Evolutionary conservation across 2,113 vertebrate genomes (phyloP).

Genomic region (Grallaria varia): DNA sequence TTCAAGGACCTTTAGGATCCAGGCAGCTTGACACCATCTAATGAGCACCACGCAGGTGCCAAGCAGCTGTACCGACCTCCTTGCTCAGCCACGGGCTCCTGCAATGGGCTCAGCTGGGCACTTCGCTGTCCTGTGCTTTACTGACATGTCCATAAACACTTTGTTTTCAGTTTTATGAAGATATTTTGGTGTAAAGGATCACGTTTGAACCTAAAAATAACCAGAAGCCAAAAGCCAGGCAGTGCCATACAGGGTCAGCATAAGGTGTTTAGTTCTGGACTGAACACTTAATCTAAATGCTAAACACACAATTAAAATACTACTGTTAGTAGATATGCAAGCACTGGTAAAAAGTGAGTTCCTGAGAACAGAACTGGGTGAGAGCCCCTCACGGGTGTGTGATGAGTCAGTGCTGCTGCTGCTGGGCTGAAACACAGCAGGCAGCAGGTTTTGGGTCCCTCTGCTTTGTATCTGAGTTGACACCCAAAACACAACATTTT

Average conservation of each 20-base stretch:
- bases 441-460: fast-evolving
- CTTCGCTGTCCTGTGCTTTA: background rate
- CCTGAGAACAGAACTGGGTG: background rate
- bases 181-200: background rate
- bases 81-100: background rate
- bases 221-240: background rate
- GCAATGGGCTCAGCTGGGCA: background rate
- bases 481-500: background rate
- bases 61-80: background rate
- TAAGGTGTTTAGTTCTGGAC: background rate
- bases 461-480: background rate
- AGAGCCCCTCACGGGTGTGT: fast-evolving
- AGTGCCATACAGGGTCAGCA: background rate
- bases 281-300: background rate
- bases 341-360: background rate
- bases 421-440: background rate
- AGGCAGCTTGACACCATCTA: background rate
- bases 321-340: background rate
- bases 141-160: fast-evolving
- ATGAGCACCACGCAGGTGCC: fast-evolving
- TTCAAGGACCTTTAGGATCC: too few species aligned
- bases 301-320: background rate
- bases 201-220: background rate
- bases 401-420: background rate
- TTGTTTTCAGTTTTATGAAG: background rate